Base-by-base conservation (phyloP, 2,113 vertebrate genomes). In the Neogobius melanostomus region DNA sequence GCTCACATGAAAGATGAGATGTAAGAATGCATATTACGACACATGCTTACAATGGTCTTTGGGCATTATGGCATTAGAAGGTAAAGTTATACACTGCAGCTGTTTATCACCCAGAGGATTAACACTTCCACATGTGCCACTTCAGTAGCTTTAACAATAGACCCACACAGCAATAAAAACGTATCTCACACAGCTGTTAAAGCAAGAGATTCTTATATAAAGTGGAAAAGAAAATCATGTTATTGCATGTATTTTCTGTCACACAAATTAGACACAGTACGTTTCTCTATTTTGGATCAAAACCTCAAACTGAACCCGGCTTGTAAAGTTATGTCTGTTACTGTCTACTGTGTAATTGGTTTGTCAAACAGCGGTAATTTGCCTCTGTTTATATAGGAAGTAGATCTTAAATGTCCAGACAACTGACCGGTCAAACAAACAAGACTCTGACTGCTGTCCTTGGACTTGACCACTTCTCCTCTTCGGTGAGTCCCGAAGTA, bases 311-410 rank as follows among this genome's bases (percentile, higher is more conserved):
- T 75, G 11, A 66, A 67, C 50, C 63, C 53, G 64, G 65, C 8
- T 72, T 80, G 83, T 63, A 73, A 71, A 61, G 7, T 2, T 16
- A 7, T 17, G 51, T 16, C 51, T 53, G 6, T 36, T 3, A 36
- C 49, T 14, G 67, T 7, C 78, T 53, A 66, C 54, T 77, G 76
- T 72, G 77, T 78, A 68, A 63, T 72, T 64, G 73, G 75, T 72
- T 76, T 46, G 52, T 68, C 43, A 69, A 16, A 57, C 36, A 8
- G 45, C 81, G 52, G 51, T 79, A 51, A 75, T 86, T 81, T 78
- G 43, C 53, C 76, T 43, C 5, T 73, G 79, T 81, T 79, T 74
- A 64, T 64, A 72, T 72, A 52, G 76, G 79, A 83, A 83, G 65
- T 60, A 69, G 66, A 47, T 43, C 0, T 7, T 2, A 36, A 61